Evolutionary conservation across 2,113 vertebrate genomes (phyloP), one percentile per base, ranked within the genome.

Genomic region (Rhabdornis inornatus): DNA sequence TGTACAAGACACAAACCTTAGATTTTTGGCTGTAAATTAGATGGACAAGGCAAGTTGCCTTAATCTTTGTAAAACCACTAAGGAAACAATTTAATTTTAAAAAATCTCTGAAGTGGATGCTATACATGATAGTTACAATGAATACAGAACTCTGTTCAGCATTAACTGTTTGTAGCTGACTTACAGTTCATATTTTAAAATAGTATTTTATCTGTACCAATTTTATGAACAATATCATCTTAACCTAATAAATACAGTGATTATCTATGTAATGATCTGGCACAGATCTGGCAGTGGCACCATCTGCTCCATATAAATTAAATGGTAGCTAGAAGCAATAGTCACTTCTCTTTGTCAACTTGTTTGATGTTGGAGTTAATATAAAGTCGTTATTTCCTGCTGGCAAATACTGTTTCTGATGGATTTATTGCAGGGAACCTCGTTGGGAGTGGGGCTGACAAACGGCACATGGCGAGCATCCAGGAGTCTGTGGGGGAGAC

Each of bases 401-500:
- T 42, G 31, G 28, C 53, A 17, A 55, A 37, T 49, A 14, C 13
- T 57, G 45, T 4, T 70, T 71, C 69, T 19, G 6, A 53, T 90
- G 89, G 23, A 7, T 91, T 44, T 83, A 0, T 70, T 93, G 60
- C 77, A 97, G 96, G 96, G 76, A 99, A 97, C 71, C 95, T 99
- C 4, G 99, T 99, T 87, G 98, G 98, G 33, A 99, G 98, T 25
- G 98, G 98, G 84, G 98, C 98, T 96, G 99, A 99, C 95, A 99
- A 97, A 94, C 98, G 98, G 82, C 99, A 99, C 77, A 99, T 99
- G 98, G 99, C 99, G 55, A 99, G 99, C 94, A 98, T 99, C 96
- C 99, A 99, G 95, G 99, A 99, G 95, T 99, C 99, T 0, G 99
- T 99, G 23, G 99, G 99, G 72, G 99, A 99, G 97, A 99, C 99